Evolutionary conservation across 1,140 invertebrate genomes (phyloP).

Genomic region (Hylaeus volcanicus): DNA sequence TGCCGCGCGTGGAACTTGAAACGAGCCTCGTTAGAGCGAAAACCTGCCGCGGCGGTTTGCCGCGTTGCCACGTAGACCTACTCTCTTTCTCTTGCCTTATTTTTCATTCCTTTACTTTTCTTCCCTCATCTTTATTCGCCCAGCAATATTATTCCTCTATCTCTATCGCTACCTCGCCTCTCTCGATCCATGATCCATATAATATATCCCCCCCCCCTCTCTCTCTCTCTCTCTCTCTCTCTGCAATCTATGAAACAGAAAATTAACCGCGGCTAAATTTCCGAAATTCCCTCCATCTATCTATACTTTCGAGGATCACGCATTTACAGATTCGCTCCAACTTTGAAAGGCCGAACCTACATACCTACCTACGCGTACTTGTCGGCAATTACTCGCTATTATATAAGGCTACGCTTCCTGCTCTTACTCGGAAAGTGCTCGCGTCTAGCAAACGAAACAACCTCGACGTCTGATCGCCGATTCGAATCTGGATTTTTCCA

Average conservation of each 20-base stretch:
- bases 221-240: slow-evolving; percentile 1
- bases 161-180: neutral
- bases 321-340: neutral
- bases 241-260: neutral
- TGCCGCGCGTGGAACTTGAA: neutral
- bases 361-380: slow-evolving; percentile 13
- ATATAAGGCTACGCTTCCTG: slow-evolving; percentile 60
- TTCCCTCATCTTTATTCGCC: neutral
- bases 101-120: neutral
- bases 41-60: neutral
- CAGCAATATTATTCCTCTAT: no score
- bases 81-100: neutral
- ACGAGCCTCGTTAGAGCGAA: neutral
- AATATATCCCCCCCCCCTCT: no score
- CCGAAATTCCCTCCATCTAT: no score
- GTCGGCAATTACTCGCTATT: slow-evolving; percentile 49
- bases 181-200: slow-evolving; percentile 1
- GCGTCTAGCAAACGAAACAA: slow-evolving; percentile 12
- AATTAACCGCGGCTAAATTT: neutral
- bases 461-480: neutral
- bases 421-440: slow-evolving; percentile 46
- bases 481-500: no score
- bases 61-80: neutral
- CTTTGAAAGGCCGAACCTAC: neutral
- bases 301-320: neutral